Evolutionary conservation across 2,888 invertebrate species (phyloP).

Genomic region (Synergus japonicus): DNA sequence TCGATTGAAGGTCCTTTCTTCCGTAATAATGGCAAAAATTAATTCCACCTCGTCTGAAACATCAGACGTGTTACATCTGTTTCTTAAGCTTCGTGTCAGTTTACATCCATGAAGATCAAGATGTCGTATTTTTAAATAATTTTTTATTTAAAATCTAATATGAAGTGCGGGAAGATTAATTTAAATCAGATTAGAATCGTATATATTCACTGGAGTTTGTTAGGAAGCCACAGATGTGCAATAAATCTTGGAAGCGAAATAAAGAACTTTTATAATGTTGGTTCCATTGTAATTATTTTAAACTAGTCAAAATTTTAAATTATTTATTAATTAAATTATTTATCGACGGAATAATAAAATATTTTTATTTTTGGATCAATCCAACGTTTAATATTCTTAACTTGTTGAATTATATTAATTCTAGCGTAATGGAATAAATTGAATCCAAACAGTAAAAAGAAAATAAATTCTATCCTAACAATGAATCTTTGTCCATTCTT

Average conservation of each 20-base stretch:
- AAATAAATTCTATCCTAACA: background rate
- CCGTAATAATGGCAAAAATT: background rate
- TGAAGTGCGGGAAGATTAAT: background rate
- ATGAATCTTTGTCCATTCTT: background rate
- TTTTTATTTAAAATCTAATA: background rate
- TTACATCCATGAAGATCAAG: slow-evolving; percentile 4
- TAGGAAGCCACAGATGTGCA: background rate
- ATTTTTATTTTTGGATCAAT: too few relatives aligned
- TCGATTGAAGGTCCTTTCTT: slow-evolving; percentile 10
- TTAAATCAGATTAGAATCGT: background rate
- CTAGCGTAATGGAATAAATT: background rate
- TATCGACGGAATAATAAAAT: too few relatives aligned
- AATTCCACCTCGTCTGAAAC: background rate
- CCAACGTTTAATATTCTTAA: too few relatives aligned
- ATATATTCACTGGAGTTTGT: background rate
- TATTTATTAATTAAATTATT: too few relatives aligned
- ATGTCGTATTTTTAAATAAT: background rate
- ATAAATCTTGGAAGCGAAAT: background rate
- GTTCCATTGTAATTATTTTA: background rate
- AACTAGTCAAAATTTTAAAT: background rate
- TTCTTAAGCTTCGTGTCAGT: slow-evolving; percentile 24
- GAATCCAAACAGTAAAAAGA: background rate
- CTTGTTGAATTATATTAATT: too few relatives aligned
- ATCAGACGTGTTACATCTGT: background rate
- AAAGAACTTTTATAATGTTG: background rate